Conservation (phyloP, 2,797 vertebrate genomes). For the Sebastes kiyomatsui region DNA sequence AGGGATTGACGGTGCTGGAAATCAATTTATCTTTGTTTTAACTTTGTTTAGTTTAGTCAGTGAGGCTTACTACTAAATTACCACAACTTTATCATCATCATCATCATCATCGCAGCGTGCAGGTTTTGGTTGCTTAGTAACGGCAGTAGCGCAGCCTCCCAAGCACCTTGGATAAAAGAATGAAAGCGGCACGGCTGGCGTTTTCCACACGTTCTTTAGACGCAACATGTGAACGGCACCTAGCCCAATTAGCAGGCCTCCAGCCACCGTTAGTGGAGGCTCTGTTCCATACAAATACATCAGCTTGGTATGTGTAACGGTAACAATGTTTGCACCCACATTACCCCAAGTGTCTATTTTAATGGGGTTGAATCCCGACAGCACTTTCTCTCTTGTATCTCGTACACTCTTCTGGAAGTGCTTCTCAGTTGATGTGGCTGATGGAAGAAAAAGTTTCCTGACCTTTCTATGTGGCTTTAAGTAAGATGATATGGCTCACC, state of each 20-base stretch:
- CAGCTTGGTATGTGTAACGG: neutral
- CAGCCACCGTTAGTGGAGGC: neutral
- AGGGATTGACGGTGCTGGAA: neutral
- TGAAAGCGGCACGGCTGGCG: neutral
- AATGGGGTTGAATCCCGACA: neutral
- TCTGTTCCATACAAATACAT: neutral
- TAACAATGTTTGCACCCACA: neutral
- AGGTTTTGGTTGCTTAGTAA: neutral
- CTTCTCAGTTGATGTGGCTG: neutral
- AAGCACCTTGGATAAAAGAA: neutral
- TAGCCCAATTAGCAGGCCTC: neutral
- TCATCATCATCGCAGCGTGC: too few species aligned
- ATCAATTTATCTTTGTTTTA: neutral
- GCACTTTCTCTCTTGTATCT: neutral
- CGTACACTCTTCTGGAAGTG: neutral
- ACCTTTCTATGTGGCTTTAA: conserved; percentile 28
- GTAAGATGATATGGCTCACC: conserved; percentile 17
- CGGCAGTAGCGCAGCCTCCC: neutral
- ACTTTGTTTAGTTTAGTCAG: neutral
- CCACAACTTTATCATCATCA: neutral
- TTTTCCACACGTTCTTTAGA: neutral
- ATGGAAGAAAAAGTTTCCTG: conserved; percentile 3
- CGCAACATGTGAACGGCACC: neutral
- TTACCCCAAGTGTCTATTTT: neutral
- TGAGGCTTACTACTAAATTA: neutral